Evolutionary conservation across 2,797 vertebrate species (phyloP), one percentile per base, ranked within the genome.

Genomic region (Danio kyathit): DNA sequence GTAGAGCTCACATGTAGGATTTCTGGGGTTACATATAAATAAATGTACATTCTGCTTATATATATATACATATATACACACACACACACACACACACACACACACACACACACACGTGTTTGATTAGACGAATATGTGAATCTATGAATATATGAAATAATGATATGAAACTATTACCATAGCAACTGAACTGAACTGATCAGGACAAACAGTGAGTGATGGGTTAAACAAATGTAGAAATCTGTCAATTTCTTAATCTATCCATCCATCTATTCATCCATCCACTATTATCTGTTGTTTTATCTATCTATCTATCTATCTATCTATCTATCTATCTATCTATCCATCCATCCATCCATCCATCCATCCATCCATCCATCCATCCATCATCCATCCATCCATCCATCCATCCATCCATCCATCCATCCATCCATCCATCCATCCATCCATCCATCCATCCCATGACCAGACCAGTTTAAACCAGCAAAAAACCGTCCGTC

Each of bases 1-100:
- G 29, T 29, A 29, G 29, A 29, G 29, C 29, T 80, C 77, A 84
- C 83, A 66, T 89, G 88, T 89, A 88, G 88, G 89, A 89, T 88
- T 51, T 46, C 9, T 41, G 5, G 7, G 49, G 29, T 17, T 52
- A n/a, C 19, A 57, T 52, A 21, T 0, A 2, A 44, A n/a, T 19
- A 44, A 38, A 43, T 21, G 5, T 72, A 5, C n/a, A 0, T 29
- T 29, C 29, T 3, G 29, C 29, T 29, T 1, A 29, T 29, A 29
- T 29, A 29, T 3, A 29, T n/a, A 1, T 0, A 21, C n/a, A 52
- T 17, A n/a, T n/a, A n/a, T n/a, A n/a, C n/a, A n/a, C n/a, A n/a
- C n/a, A n/a, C n/a, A n/a, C n/a, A n/a, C n/a, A n/a, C n/a, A n/a
- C n/a, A n/a, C n/a, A n/a, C n/a, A n/a, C n/a, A n/a, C n/a, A n/a